These are phyloP conservation scores for Nyctalus aviator DNA, from an alignment of 2,797 vertebrate genomes.

Conservation along the genomic window DNA sequence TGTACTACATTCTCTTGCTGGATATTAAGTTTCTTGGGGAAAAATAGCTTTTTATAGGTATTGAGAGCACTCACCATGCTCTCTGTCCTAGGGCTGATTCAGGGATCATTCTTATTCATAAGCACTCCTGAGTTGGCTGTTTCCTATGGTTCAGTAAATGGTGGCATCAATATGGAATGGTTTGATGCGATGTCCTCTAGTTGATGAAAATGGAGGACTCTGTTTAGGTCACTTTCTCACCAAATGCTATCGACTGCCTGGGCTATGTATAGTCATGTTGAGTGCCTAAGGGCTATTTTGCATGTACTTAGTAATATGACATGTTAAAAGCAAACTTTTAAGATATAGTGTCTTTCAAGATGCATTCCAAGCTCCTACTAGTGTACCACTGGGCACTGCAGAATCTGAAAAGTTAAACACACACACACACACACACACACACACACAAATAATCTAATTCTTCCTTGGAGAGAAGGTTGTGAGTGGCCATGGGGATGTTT, in stretches of 20 bases:
- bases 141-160: background rate
- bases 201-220: background rate
- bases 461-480: background rate
- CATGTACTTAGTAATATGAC: background rate
- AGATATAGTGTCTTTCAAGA: background rate
- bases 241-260: background rate
- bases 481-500: background rate
- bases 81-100: too few species aligned
- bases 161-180: background rate
- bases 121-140: background rate
- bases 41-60: background rate
- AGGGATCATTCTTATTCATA: background rate
- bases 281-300: background rate
- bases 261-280: background rate
- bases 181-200: background rate
- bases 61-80: background rate
- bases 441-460: background rate
- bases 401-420: slow-evolving; percentile 1
- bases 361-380: background rate
- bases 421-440: too few species aligned
- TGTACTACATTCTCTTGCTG: background rate
- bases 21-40: slow-evolving; percentile 28
- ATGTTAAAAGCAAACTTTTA: slow-evolving; percentile 25
- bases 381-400: background rate
- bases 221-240: background rate